Percentiles rank a stretch among this genome's conserved stretches.
These are phyloP conservation scores for Deilephila porcellus DNA, from an alignment of 2,888 invertebrate species.

Conservation along the genomic window DNA sequence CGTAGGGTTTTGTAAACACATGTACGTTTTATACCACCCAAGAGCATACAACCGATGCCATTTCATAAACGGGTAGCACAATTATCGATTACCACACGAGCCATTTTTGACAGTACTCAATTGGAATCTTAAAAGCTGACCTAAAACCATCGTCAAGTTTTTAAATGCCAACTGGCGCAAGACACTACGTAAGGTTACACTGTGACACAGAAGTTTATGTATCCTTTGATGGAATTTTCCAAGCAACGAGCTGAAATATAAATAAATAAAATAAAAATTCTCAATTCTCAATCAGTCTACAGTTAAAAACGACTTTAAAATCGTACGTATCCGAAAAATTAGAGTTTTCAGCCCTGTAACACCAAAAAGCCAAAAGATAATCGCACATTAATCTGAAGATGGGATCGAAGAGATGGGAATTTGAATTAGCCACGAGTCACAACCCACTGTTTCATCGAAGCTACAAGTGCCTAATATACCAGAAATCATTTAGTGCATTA, in stretches of 20 bases:
- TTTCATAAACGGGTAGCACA: conserved; percentile 5
- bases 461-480: too few relatives aligned
- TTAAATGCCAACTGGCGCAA: conserved; percentile 20
- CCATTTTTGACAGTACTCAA: conserved; percentile 32
- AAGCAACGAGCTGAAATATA: not conserved
- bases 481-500: too few relatives aligned
- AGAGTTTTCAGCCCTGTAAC: too few relatives aligned
- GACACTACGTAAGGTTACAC: not conserved
- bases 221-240: not conserved
- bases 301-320: too few relatives aligned
- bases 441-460: too few relatives aligned
- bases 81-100: conserved; percentile 15
- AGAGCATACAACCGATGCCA: not conserved
- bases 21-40: not conserved
- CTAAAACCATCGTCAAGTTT: conserved; percentile 18
- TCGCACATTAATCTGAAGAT: too few relatives aligned
- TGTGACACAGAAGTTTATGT: not conserved
- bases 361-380: too few relatives aligned
- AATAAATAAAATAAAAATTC: too few relatives aligned
- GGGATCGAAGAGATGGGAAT: too few relatives aligned
- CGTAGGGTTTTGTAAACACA: not conserved
- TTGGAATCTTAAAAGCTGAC: conserved; percentile 27
- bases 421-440: too few relatives aligned
- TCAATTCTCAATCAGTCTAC: too few relatives aligned
- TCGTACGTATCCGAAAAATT: too few relatives aligned